Percentiles rank a stretch among this genome's conserved stretches.
These are phyloP conservation scores for Tinamus guttatus DNA, from an alignment of 2,113 vertebrate genomes.

Conservation along the genomic window DNA sequence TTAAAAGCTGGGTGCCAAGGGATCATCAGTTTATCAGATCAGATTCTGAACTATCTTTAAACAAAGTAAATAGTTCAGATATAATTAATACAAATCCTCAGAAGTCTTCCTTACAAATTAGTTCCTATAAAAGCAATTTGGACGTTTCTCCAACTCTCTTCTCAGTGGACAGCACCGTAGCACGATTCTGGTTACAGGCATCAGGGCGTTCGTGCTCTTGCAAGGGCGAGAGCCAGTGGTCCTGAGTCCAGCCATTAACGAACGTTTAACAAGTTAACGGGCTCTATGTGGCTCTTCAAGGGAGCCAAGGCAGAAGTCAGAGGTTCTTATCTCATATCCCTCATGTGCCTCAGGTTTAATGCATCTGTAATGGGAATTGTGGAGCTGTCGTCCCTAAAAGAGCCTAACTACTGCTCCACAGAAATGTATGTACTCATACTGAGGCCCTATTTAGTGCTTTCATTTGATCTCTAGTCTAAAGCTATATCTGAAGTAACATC, in stretches of 20 bases:
- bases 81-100: constrained; percentile 40
- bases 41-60: constrained; percentile 14
- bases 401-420: not conserved
- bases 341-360: not conserved
- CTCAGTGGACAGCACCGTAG: not conserved
- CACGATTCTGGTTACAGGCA: not conserved
- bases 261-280: not conserved
- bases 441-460: constrained; percentile 26
- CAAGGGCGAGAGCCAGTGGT: not conserved
- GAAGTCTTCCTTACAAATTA: constrained; percentile 39
- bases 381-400: constrained; percentile 30
- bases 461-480: constrained; percentile 54
- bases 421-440: constrained; percentile 32
- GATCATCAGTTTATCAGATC: not conserved
- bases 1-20: not conserved
- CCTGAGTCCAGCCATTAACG: not conserved
- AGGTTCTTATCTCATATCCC: not conserved
- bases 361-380: not conserved
- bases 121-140: constrained; percentile 44
- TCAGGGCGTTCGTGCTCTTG: not conserved
- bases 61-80: constrained; percentile 8
- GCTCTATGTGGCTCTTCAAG: not conserved
- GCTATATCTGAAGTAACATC: constrained; percentile 55
- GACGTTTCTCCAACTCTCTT: not conserved
- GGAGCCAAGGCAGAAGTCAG: not conserved